phyloP scores from a whole-genome alignment of 2,888 invertebrate genomes.

The Noctua comes region DNA sequence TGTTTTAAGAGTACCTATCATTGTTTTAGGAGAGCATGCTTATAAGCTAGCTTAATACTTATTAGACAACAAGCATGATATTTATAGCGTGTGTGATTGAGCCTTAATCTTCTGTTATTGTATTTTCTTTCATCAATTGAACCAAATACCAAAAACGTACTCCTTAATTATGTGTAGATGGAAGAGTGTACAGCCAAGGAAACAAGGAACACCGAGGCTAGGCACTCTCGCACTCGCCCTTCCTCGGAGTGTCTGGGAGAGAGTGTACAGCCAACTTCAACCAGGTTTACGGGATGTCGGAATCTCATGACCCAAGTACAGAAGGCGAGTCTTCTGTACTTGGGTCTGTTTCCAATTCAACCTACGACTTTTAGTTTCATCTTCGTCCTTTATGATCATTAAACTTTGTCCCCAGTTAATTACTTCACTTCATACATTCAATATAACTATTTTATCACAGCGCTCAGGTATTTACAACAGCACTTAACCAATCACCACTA shows the following conservation, averaged over 20 bases:
- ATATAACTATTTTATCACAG: background rate
- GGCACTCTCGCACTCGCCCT: background rate
- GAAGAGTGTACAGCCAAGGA: too few species aligned
- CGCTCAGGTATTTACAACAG: constrained; percentile 7
- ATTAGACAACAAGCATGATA: background rate
- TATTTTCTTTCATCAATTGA: background rate
- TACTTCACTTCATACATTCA: background rate
- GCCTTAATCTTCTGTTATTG: background rate
- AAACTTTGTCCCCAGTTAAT: background rate
- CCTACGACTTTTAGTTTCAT: background rate
- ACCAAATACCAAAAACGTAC: background rate
- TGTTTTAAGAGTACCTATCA: background rate
- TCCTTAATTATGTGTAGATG: too few species aligned
- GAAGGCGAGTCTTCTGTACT: too few species aligned
- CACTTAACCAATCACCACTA: constrained; percentile 36
- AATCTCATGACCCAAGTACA: too few species aligned
- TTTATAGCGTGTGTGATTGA: background rate
- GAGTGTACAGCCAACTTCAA: too few species aligned
- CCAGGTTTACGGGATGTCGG: too few species aligned
- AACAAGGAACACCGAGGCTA: background rate
- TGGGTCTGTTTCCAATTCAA: background rate
- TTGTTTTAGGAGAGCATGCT: background rate
- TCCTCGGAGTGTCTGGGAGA: background rate
- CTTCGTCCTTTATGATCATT: background rate
- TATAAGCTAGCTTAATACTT: background rate